Base-by-base conservation (phyloP, 92 coral and sea anemone genomes). In the Hydrozoanthus gracilis region DNA sequence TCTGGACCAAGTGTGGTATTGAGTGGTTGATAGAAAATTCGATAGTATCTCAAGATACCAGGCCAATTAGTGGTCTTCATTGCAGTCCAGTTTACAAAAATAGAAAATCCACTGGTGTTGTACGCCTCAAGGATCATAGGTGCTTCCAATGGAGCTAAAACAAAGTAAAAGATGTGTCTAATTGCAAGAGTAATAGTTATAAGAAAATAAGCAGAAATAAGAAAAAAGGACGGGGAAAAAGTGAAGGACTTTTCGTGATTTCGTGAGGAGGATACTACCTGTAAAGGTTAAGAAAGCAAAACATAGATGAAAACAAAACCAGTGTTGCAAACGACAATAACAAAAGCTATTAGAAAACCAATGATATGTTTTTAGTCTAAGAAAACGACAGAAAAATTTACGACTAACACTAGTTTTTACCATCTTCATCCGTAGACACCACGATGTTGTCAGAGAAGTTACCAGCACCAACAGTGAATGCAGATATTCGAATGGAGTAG, bases 111-210 rank as follows among this genome's bases (percentile, higher is more conserved):
- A 6, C 79, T 78, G 86, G 78, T 79, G 47, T 79, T 20, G 16
- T 12, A 5, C 11, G 80, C 73, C 10, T 44, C 47, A 3, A 87
- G 10, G 69, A 64, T 70, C 20, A 67, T 65, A 8, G 90, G 90
- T 14, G 90, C 86, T 44, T 70, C 48, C 16, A 11, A 60, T 14
- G 90, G 90, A 44, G 90, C 90, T 87, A 5, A 52, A 66, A 78
- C 3, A 13, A 69, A 4, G 47, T 9, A 17, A 10, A 75, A 8
- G 12, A n/a, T 4, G 39, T 27, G 39, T 27, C 39, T 27, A 27
- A 27, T 27, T 27, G 39, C 39, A 27, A 27, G 39, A 27, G 39
- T 27, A 27, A 27, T 27, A 27, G 39, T 27, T 27, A 27, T 27
- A 27, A 27, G 39, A 27, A 27, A 27, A 27, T 27, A 27, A 27